Percentiles rank a stretch among this genome's conserved stretches.
phyloP scores from a whole-genome alignment of 2,113 vertebrate genomes.

The Aptenodytes patagonicus region DNA sequence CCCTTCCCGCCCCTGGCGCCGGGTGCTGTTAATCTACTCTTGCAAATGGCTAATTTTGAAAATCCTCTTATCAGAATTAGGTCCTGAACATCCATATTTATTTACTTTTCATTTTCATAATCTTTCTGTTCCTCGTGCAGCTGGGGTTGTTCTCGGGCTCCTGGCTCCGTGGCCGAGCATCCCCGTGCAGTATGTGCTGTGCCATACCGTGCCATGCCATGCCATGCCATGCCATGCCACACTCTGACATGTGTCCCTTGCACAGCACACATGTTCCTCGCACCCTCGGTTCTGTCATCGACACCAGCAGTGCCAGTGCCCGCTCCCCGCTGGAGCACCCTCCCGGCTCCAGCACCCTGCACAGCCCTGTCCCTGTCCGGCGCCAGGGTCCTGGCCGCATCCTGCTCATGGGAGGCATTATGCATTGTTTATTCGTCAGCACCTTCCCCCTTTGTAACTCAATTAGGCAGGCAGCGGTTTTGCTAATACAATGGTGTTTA shows the following conservation, averaged over 20 bases:
- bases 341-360: background rate
- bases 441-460: slow-evolving; percentile 46
- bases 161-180: background rate
- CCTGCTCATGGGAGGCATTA: background rate
- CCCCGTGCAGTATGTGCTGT: background rate
- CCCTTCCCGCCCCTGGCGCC: slow-evolving; percentile 37
- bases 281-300: background rate
- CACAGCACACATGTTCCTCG: rapidly evolving
- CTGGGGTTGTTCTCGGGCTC: background rate
- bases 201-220: background rate
- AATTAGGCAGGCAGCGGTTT: slow-evolving; percentile 25
- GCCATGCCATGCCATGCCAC: background rate
- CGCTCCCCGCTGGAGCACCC: rapidly evolving
- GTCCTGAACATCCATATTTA: slow-evolving; percentile 77
- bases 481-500: slow-evolving; percentile 66
- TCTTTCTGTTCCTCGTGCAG: background rate
- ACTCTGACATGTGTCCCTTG: background rate
- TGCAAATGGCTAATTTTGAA: slow-evolving; percentile 80
- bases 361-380: background rate
- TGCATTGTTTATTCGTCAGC: slow-evolving; percentile 45
- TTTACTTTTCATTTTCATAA: slow-evolving; percentile 77
- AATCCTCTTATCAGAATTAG: slow-evolving; percentile 82
- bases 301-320: rapidly evolving
- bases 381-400: rapidly evolving
- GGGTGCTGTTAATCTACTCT: slow-evolving; percentile 67